Conservation (phyloP, 2,113 vertebrate genomes). For the Labeo rohita region DNA sequence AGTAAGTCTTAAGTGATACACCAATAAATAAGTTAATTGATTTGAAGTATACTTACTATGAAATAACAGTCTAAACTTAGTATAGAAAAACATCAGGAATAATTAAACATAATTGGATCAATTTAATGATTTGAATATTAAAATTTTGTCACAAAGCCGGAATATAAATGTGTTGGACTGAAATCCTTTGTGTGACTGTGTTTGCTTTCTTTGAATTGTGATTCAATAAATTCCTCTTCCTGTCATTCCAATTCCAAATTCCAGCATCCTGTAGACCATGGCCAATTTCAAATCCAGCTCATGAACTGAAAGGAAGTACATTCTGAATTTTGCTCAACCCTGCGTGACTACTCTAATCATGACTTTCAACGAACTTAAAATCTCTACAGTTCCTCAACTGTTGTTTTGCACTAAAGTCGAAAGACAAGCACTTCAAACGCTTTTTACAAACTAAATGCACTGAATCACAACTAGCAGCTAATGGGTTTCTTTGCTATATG, state of each 20-base stretch:
- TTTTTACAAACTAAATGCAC: neutral
- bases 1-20: too few relatives aligned
- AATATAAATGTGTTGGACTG: neutral
- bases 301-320: neutral
- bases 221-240: neutral
- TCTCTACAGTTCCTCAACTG: neutral
- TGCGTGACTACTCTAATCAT: neutral
- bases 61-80: too few relatives aligned
- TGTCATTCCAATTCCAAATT: neutral
- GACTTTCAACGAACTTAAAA: neutral
- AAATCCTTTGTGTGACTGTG: neutral
- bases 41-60: too few relatives aligned
- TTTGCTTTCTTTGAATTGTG: neutral
- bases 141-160: neutral
- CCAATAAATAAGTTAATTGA: too few relatives aligned
- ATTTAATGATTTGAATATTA: neutral
- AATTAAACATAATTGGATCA: neutral
- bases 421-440: slow-evolving; percentile 1
- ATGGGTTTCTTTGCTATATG: neutral
- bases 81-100: neutral
- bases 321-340: slow-evolving; percentile 1
- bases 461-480: neutral
- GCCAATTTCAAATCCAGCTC: neutral
- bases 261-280: neutral
- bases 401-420: neutral